phyloP scores from a whole-genome alignment of 2,888 invertebrate genomes.

The Trachelus troglodyta region DNA sequence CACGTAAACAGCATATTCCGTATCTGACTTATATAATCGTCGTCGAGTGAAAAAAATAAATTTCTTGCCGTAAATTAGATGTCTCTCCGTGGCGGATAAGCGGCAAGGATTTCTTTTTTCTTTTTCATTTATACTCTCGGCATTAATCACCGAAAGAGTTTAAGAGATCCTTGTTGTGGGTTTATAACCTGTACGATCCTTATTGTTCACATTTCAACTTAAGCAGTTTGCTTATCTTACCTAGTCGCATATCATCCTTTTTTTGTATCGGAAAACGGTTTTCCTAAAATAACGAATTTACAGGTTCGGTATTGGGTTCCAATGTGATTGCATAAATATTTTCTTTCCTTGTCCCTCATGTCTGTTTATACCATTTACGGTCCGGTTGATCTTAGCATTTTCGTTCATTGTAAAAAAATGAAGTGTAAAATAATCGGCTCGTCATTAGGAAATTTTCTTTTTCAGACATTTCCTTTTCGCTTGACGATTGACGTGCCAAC shows the following conservation, averaged over 20 bases:
- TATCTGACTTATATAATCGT: conserved; percentile 10
- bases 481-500: background rate
- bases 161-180: background rate
- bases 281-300: background rate
- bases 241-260: background rate
- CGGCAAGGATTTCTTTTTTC: background rate
- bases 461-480: too few relatives aligned
- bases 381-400: conserved; percentile 13
- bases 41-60: conserved; percentile 20
- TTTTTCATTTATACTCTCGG: background rate
- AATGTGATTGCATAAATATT: background rate
- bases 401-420: conserved; percentile 2
- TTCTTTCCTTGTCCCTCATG: background rate
- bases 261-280: background rate
- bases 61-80: conserved; percentile 11
- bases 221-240: background rate
- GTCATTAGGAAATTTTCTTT: too few relatives aligned
- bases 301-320: background rate
- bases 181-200: conserved; percentile 1
- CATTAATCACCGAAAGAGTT: background rate
- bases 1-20: background rate
- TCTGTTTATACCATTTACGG: background rate
- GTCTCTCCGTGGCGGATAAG: background rate
- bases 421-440: background rate
- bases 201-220: conserved; percentile 5